phyloP scores from a whole-genome alignment of 1,140 invertebrate species.

The Drosophila willistoni region DNA sequence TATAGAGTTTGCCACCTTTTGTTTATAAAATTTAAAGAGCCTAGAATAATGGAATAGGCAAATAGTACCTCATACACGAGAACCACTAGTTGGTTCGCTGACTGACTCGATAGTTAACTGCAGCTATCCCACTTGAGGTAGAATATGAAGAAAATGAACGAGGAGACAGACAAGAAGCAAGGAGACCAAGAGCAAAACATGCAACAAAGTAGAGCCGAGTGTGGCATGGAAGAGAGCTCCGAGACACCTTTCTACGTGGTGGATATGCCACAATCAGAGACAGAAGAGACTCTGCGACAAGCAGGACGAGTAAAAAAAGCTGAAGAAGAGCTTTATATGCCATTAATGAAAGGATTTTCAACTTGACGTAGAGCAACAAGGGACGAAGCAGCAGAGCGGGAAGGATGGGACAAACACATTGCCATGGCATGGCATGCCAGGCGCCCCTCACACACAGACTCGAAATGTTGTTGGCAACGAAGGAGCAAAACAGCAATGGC shows the following conservation, averaged over 20 bases:
- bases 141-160: constrained; percentile 48
- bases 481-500: constrained; percentile 47
- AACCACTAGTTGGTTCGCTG: constrained; percentile 1
- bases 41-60: no score
- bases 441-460: constrained; percentile 42
- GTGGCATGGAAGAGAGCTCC: constrained; percentile 15
- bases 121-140: constrained; percentile 52
- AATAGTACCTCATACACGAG: not conserved
- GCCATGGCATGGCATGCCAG: constrained; percentile 40
- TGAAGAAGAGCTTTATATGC: constrained; percentile 55
- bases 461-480: constrained; percentile 49
- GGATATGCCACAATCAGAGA: constrained; percentile 38
- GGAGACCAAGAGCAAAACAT: constrained; percentile 40
- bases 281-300: constrained; percentile 5
- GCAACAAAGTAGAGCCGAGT: constrained; percentile 42
- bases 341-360: constrained; percentile 76
- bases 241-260: constrained; percentile 48
- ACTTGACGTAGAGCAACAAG: constrained; percentile 58
- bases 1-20: no score
- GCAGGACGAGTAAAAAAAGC: constrained; percentile 39
- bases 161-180: constrained; percentile 6
- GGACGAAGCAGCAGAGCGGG: constrained; percentile 10
- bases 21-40: no score
- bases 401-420: not conserved
- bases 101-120: not conserved